Conservation (phyloP, 92 coral and sea anemone species). For the Paragorgia papillata region DNA sequence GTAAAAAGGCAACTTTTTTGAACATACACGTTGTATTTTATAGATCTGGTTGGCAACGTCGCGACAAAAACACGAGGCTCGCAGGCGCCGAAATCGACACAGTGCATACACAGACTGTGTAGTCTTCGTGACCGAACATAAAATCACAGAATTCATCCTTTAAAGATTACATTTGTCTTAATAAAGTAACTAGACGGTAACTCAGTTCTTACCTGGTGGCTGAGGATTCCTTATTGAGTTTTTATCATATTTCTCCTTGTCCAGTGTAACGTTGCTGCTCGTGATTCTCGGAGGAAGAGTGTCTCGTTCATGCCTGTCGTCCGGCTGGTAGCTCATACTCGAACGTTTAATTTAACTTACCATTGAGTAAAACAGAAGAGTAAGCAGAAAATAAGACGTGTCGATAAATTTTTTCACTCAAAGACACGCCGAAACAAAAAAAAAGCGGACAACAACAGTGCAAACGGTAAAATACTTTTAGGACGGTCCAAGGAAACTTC, state of each 20-base stretch:
- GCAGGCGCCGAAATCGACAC: conserved; percentile 43
- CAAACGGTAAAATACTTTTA: conserved; percentile 8
- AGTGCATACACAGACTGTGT: not conserved
- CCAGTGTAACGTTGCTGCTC: conserved; percentile 62
- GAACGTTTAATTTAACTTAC: conserved; percentile 14
- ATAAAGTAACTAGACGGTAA: not conserved
- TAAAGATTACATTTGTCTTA: not conserved
- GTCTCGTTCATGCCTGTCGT: conserved; percentile 86
- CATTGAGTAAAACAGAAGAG: conserved; percentile 35
- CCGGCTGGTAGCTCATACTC: conserved; percentile 87
- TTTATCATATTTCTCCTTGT: conserved; percentile 67
- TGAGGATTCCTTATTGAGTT: conserved; percentile 61
- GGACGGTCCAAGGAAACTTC: conserved; percentile 21
- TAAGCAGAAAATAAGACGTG: conserved; percentile 4
- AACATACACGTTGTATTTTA: not conserved
- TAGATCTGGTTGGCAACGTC: conserved; percentile 18
- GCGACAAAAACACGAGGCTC: conserved; percentile 42
- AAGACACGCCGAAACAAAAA: not conserved
- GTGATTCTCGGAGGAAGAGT: conserved; percentile 65
- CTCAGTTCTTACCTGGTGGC: conserved; percentile 58
- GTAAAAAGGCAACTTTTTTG: too few species aligned
- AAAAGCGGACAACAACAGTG: conserved; percentile 32
- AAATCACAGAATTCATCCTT: not conserved
- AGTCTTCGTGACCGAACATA: not conserved
- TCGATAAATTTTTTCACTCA: conserved; percentile 3